A percentile compares a stretch with the other conserved stretches of the same genome.
These are phyloP conservation scores for Hippocampus abdominalis DNA, from an alignment of 2,113 vertebrate species.

Conservation along the genomic window DNA sequence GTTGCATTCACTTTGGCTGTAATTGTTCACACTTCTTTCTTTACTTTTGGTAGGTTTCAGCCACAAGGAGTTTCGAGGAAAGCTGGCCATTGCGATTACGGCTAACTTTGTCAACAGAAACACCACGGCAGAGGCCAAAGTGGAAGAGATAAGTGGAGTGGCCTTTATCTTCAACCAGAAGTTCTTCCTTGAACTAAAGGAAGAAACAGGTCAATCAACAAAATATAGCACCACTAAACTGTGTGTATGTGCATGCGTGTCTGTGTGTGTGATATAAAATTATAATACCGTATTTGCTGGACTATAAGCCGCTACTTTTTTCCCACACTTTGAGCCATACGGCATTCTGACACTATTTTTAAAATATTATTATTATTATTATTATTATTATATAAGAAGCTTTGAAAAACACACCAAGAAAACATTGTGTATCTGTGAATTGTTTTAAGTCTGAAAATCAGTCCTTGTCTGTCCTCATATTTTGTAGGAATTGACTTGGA, in stretches of 20 bases:
- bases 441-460: not conserved
- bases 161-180: constrained; percentile 99
- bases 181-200: constrained; percentile 95
- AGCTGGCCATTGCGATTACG: constrained; percentile 95
- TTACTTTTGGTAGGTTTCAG: constrained; percentile 78
- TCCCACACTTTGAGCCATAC: too few species aligned
- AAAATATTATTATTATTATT: too few species aligned
- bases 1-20: not conserved
- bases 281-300: too few species aligned
- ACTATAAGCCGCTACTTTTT: too few species aligned
- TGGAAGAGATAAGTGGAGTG: constrained; percentile 97
- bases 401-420: too few species aligned
- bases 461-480: constrained; percentile 1
- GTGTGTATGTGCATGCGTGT: not conserved
- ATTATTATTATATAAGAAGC: too few species aligned
- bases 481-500: constrained; percentile 91
- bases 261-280: too few species aligned
- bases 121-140: constrained; percentile 93
- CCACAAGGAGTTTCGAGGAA: constrained; percentile 95
- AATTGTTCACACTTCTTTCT: not conserved
- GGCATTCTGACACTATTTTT: too few species aligned
- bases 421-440: not conserved
- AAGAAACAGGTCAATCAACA: constrained; percentile 82
- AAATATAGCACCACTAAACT: not conserved
- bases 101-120: constrained; percentile 98